Evolutionary conservation across 2,888 invertebrate genomes (phyloP).

Genomic region (Eurois occulta): DNA sequence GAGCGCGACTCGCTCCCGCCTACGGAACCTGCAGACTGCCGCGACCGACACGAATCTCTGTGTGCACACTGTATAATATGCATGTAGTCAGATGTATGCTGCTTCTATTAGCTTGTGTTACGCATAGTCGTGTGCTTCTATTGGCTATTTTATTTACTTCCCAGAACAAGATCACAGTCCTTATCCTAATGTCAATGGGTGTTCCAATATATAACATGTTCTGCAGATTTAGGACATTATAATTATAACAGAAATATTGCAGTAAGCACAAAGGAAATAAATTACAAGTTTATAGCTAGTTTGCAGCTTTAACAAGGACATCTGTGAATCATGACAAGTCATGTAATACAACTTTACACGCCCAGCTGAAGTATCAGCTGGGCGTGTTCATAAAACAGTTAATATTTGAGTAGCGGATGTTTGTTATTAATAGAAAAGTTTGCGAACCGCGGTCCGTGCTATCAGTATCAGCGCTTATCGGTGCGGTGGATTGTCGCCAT

Average conservation of each 20-base stretch:
- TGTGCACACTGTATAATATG: not conserved
- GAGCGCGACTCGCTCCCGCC: constrained; percentile 25
- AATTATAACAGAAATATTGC: not conserved
- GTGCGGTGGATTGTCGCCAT: constrained; percentile 45
- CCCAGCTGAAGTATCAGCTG: too few species aligned
- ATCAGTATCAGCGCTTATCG: constrained; percentile 72
- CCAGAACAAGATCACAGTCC: not conserved
- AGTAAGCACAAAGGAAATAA: constrained; percentile 6
- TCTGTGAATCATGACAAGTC: constrained; percentile 37
- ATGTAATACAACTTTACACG: constrained; percentile 2
- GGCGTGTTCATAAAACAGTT: not conserved
- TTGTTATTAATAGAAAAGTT: constrained; percentile 62
- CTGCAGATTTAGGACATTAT: not conserved
- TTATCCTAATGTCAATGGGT: not conserved
- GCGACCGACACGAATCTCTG: constrained; percentile 1
- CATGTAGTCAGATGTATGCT: constrained; percentile 2
- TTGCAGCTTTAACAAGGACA: constrained; percentile 29
- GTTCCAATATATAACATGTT: not conserved
- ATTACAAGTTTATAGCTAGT: constrained; percentile 1
- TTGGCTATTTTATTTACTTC: not conserved
- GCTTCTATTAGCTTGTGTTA: constrained; percentile 2
- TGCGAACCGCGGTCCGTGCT: constrained; percentile 71
- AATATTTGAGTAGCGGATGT: constrained; percentile 1
- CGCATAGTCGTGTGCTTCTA: constrained; percentile 1
- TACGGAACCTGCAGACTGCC: constrained; percentile 8